A percentile compares a stretch with the other conserved stretches of the same genome.
Evolutionary conservation across 1,140 invertebrate genomes (phyloP).

Genomic region (Trichogramma pretiosum): DNA sequence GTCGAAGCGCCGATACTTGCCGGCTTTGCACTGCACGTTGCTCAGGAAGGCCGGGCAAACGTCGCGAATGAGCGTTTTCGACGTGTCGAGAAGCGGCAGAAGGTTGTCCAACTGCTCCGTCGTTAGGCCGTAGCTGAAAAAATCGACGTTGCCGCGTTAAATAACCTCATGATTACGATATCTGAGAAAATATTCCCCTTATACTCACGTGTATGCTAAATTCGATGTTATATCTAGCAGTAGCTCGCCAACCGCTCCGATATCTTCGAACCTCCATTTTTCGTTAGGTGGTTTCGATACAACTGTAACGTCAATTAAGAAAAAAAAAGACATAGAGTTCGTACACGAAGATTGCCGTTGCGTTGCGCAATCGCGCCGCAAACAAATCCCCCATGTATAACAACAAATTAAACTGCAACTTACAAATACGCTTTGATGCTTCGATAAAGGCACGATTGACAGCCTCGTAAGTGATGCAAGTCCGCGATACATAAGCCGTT

Average conservation of each 20-base stretch:
- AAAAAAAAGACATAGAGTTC: too few relatives aligned
- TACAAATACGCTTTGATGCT: conserved; percentile 75
- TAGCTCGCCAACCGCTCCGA: conserved; percentile 75
- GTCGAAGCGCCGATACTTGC: conserved; percentile 83
- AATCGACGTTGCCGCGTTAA: too few relatives aligned
- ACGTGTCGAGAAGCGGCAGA: conserved; percentile 80
- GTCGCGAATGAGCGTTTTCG: conserved; percentile 76
- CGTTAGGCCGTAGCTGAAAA: conserved; percentile 67
- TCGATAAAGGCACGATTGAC: conserved; percentile 82
- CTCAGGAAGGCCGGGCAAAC: conserved; percentile 81
- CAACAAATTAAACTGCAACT: too few relatives aligned
- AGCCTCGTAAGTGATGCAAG: conserved; percentile 85
- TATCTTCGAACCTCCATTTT: conserved; percentile 66
- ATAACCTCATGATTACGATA: too few relatives aligned
- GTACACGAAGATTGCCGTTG: too few relatives aligned
- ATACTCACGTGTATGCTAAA: conserved; percentile 72
- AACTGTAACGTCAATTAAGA: too few relatives aligned
- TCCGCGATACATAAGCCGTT: conserved; percentile 61
- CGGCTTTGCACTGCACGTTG: conserved; percentile 76
- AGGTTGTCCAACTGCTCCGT: conserved; percentile 82
- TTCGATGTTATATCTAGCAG: conserved; percentile 76
- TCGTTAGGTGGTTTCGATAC: conserved; percentile 59
- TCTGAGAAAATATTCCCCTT: too few relatives aligned
- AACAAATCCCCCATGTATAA: too few relatives aligned
- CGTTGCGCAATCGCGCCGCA: too few relatives aligned